A percentile compares a stretch with the other conserved stretches of the same genome.
These are phyloP conservation scores for Meiosimyza platycephala DNA, from an alignment of 2,888 invertebrate species.

Conservation along the genomic window DNA sequence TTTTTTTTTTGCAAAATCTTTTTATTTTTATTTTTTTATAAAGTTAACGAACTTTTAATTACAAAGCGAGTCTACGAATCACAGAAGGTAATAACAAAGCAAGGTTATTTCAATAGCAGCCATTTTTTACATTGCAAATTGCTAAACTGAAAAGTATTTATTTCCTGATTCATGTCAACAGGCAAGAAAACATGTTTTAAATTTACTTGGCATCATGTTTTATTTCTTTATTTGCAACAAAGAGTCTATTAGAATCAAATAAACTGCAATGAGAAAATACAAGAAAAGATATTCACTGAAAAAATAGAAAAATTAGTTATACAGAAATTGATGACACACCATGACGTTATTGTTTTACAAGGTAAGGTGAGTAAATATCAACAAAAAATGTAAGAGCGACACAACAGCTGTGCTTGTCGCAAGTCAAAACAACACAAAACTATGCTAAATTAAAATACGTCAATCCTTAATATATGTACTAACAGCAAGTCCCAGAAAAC, in stretches of 20 bases:
- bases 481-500: too few relatives aligned
- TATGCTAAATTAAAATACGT: too few relatives aligned
- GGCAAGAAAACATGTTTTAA: background rate
- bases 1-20: background rate
- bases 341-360: slow-evolving; percentile 26
- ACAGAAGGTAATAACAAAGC: slow-evolving; percentile 20
- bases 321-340: slow-evolving; percentile 1
- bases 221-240: background rate
- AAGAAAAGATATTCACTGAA: background rate
- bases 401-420: too few relatives aligned
- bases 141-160: slow-evolving; percentile 8
- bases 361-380: slow-evolving; percentile 35
- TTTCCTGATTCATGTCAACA: slow-evolving; percentile 22
- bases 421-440: too few relatives aligned
- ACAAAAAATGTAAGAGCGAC: slow-evolving; percentile 11
- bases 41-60: slow-evolving; percentile 40
- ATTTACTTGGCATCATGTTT: slow-evolving; percentile 15
- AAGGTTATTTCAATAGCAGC: slow-evolving; percentile 29
- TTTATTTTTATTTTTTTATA: background rate
- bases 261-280: slow-evolving; percentile 19
- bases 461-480: too few relatives aligned
- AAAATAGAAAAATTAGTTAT: background rate
- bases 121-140: slow-evolving; percentile 8
- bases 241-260: background rate
- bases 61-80: slow-evolving; percentile 11